Percentiles rank a stretch among this genome's conserved stretches.
Evolutionary conservation across 1,140 invertebrate species (phyloP).

Genomic region (Drosophila jambulina): DNA sequence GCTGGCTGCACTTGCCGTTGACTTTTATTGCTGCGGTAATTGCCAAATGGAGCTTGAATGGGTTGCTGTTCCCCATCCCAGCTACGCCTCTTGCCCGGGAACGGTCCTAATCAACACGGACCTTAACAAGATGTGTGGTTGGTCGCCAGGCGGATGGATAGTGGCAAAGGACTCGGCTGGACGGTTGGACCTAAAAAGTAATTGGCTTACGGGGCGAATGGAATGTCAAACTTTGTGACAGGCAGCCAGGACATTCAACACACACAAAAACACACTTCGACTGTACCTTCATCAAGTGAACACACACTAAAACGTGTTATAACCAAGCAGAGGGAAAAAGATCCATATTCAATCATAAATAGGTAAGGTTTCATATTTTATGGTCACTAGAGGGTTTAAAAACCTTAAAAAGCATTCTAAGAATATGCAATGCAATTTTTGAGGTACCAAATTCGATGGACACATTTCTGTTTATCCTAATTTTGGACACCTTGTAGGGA

Average conservation of each 20-base stretch:
- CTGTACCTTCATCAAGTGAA: conserved; percentile 56
- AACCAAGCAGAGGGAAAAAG: not conserved
- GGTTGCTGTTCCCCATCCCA: conserved; percentile 19
- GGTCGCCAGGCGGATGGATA: conserved; percentile 37
- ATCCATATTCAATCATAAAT: not conserved
- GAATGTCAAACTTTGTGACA: conserved; percentile 66
- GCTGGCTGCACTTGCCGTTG: conserved; percentile 65
- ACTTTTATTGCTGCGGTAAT: conserved; percentile 83
- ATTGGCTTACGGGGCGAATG: conserved; percentile 76
- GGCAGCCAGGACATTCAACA: conserved; percentile 23
- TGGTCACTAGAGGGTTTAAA: not conserved
- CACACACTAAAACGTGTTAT: conserved; percentile 4
- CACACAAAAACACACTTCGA: conserved; percentile 32
- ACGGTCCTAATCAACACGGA: conserved; percentile 55
- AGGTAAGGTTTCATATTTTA: not conserved
- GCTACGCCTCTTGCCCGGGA: not conserved
- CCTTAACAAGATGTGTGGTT: conserved; percentile 54
- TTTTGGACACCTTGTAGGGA: not conserved
- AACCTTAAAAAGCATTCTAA: not conserved
- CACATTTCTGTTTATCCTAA: too few relatives aligned
- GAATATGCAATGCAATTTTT: not conserved
- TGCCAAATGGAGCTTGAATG: conserved; percentile 82
- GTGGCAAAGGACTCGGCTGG: conserved; percentile 3
- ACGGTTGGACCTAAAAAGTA: conserved; percentile 56
- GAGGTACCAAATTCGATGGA: too few relatives aligned